Percentiles rank a stretch among this genome's conserved stretches.
phyloP scores from a whole-genome alignment of 2,113 vertebrate genomes.

The Phodopus roborovskii region DNA sequence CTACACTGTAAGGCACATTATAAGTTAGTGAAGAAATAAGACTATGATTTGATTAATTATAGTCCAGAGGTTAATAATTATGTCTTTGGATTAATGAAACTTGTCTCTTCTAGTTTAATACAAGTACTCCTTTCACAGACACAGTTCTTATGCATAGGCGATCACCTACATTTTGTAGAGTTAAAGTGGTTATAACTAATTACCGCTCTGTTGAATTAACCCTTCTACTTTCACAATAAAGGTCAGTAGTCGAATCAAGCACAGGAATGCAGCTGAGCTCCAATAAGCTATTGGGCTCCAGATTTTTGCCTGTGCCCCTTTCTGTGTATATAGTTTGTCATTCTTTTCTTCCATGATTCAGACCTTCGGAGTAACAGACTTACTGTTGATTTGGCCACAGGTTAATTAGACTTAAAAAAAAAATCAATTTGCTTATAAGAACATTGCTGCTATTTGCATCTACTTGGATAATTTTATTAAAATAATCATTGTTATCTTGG shows the following conservation, averaged over 20 bases:
- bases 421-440: neutral
- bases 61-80: slow-evolving; percentile 37
- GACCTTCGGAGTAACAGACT: neutral
- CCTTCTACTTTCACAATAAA: slow-evolving; percentile 28
- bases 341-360: neutral
- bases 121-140: slow-evolving; percentile 31
- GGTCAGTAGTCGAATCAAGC: neutral
- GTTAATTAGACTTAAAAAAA: neutral
- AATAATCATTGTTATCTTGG: neutral
- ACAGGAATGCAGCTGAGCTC: neutral
- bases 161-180: slow-evolving; percentile 22
- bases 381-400: neutral
- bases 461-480: slow-evolving; percentile 3
- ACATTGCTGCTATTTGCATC: neutral
- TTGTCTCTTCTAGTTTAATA: slow-evolving; percentile 48
- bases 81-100: slow-evolving; percentile 45
- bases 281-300: neutral
- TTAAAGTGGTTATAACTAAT: slow-evolving; percentile 21
- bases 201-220: neutral
- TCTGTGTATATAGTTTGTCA: neutral
- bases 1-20: neutral
- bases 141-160: slow-evolving; percentile 25
- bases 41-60: slow-evolving; percentile 56
- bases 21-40: slow-evolving; percentile 44
- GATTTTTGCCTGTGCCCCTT: neutral